Conservation (phyloP, 1,140 invertebrate species). For the Arion vulgaris region DNA sequence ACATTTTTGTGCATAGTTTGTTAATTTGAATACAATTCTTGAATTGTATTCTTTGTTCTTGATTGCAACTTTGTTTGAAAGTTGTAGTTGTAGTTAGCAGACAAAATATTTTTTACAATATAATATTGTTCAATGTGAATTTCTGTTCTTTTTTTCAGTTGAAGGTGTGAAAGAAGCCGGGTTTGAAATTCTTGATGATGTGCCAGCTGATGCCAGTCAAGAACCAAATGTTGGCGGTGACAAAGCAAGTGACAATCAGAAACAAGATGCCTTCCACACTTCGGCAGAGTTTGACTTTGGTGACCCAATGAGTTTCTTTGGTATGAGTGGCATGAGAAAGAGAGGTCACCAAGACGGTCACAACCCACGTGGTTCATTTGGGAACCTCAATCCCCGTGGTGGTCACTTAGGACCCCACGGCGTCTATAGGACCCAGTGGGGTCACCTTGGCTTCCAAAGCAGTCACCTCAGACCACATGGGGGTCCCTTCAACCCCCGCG, state of each 20-base stretch:
- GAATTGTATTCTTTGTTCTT: too few relatives aligned
- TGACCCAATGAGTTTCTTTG: neutral
- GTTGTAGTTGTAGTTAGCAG: too few relatives aligned
- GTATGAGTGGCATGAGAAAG: neutral
- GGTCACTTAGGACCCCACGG: neutral
- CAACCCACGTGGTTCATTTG: neutral
- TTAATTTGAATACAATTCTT: too few relatives aligned
- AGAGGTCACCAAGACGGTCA: neutral
- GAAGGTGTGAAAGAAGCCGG: neutral
- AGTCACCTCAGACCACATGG: neutral
- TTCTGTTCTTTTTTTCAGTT: slow-evolving; percentile 2
- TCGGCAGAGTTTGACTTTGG: neutral
- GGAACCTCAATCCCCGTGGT: neutral
- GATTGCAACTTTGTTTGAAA: too few relatives aligned
- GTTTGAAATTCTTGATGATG: neutral
- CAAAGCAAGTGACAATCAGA: slow-evolving; percentile 10
- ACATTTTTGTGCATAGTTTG: too few relatives aligned
- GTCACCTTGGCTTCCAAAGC: too few relatives aligned
- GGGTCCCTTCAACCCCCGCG: neutral
- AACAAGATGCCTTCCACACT: neutral
- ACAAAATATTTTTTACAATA: too few relatives aligned
- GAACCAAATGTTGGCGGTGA: neutral
- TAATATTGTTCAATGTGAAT: too few relatives aligned
- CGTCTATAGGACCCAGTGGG: neutral
- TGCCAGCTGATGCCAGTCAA: neutral